phyloP scores from a whole-genome alignment of 23 tunicate genomes.

The Clavelina lepadiformis region DNA sequence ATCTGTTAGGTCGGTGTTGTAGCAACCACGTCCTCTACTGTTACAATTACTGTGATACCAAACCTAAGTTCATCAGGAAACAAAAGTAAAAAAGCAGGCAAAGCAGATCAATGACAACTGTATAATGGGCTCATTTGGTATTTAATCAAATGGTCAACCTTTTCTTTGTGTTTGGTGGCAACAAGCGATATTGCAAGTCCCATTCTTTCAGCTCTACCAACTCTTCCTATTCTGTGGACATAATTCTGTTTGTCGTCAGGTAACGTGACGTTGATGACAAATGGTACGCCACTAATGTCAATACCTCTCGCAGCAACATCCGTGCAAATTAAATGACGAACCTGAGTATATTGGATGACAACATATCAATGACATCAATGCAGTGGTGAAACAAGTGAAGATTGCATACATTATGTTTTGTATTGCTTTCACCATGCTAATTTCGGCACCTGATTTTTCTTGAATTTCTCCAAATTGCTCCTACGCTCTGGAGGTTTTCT shows the following conservation, averaged over 20 bases:
- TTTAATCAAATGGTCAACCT: conserved; percentile 20
- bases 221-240: conserved; percentile 91
- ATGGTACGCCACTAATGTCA: conserved; percentile 89
- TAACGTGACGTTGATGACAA: conserved; percentile 93
- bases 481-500: conserved; percentile 79
- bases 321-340: conserved; percentile 87
- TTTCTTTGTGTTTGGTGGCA: conserved; percentile 82
- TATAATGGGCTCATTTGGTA: not conserved
- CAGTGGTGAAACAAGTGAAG: not conserved
- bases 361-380: not conserved
- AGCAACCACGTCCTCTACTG: conserved; percentile 76
- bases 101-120: too few relatives aligned
- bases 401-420: too few relatives aligned
- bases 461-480: conserved; percentile 69
- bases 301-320: conserved; percentile 95
- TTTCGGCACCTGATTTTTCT: conserved; percentile 57
- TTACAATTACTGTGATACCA: conserved; percentile 96
- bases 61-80: conserved; percentile 27
- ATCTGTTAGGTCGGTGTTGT: conserved; percentile 79
- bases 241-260: conserved; percentile 93
- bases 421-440: too few relatives aligned
- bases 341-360: conserved; percentile 26
- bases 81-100: too few relatives aligned
- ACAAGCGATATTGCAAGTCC: conserved; percentile 92
- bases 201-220: conserved; percentile 95